phyloP scores from a whole-genome alignment of 2,797 vertebrate species.

The Pseudopleuronectes americanus region DNA sequence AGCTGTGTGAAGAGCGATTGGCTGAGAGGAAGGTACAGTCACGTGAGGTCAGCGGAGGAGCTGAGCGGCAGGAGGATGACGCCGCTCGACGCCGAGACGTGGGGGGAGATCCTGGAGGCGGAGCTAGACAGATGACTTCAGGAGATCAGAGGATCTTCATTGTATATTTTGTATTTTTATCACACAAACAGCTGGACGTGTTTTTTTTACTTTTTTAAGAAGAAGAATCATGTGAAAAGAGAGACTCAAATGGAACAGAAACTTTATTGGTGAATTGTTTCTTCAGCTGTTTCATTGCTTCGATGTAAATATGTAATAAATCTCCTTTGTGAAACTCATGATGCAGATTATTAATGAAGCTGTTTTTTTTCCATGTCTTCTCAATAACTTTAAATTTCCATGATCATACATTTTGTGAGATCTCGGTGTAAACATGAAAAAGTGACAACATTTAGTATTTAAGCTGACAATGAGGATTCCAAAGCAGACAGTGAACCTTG shows the following conservation, averaged over 20 bases:
- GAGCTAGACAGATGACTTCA: slow-evolving; percentile 86
- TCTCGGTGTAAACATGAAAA: too few species aligned
- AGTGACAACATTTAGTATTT: too few species aligned
- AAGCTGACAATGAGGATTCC: too few species aligned
- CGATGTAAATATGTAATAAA: slow-evolving; percentile 44
- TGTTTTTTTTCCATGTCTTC: too few species aligned
- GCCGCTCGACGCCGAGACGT: slow-evolving; percentile 87
- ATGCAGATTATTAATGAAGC: too few species aligned
- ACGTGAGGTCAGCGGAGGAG: slow-evolving; percentile 81
- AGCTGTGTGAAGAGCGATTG: slow-evolving; percentile 88
- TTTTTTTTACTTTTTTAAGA: slow-evolving; percentile 5
- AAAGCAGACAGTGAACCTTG: too few species aligned
- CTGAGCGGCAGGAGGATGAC: slow-evolving; percentile 86
- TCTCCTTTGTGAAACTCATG: background rate
- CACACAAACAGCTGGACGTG: slow-evolving; percentile 33
- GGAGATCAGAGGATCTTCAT: too few species aligned
- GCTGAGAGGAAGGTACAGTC: slow-evolving; percentile 90
- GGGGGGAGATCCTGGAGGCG: slow-evolving; percentile 94
- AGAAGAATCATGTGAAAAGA: background rate
- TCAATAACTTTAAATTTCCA: too few species aligned
- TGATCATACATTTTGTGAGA: too few species aligned
- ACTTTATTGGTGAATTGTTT: too few species aligned
- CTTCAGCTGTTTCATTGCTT: background rate
- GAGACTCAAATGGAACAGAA: background rate
- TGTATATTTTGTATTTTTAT: too few species aligned